Evolutionary conservation across 1,140 invertebrate species (phyloP), one percentile per base, ranked within the genome.

Genomic region (Brachionus sp.): DNA sequence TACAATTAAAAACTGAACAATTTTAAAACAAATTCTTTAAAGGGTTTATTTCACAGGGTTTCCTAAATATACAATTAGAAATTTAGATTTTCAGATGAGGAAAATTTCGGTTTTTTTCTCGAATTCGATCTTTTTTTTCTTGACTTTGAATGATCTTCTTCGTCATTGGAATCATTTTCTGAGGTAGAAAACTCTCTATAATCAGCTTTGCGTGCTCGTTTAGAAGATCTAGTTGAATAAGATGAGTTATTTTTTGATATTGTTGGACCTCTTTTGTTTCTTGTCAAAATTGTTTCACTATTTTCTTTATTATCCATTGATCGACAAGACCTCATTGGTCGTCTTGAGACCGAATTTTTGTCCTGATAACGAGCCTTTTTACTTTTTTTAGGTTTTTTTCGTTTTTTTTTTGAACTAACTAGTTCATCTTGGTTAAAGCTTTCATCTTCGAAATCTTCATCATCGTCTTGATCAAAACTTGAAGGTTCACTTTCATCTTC

Each of bases 1-100:
- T 57, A 57, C 50, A 57, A 57, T 57, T 57, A 57, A 57, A 57
- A 57, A 57, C 50, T 57, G 50, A 57, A 57, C 50, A 57, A 57
- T 23, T 57, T 57, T 57, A 57, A 57, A 57, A 57, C 50, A 57
- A 57, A 57, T 57, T 57, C 50, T 57, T 42, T 19, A 57, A 23
- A 7, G n/a, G 16, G 16, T 23, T 57, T 57, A 57, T 57, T 57
- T 57, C 50, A 57, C 50, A 57, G 50, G 50, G 50, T 57, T 57
- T 57, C 50, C 50, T 23, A 57, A 57, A 57, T 57, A 19, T 57
- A 57, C 50, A 57, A 57, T 57, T 46, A 75, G 44, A 75, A 46
- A 75, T 75, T 75, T 75, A 75, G 25, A 75, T 75, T 75, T 75
- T 75, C 70, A 19, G 70, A 75, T 44, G 70, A 75, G 6, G 70